phyloP scores from a whole-genome alignment of 1,140 invertebrate genomes.

The Meteorus sp. region DNA sequence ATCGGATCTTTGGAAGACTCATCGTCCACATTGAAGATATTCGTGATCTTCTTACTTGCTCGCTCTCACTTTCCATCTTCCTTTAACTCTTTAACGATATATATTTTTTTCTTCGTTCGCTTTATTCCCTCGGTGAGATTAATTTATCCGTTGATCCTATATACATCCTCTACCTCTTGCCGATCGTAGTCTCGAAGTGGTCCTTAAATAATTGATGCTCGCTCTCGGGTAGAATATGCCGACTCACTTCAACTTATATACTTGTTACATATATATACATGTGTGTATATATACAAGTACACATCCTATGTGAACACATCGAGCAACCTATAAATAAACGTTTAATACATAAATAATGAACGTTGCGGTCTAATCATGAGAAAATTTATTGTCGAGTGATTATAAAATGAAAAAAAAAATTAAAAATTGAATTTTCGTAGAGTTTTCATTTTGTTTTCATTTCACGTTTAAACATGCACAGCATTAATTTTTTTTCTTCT shows the following conservation, averaged over 20 bases:
- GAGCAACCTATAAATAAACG: slow-evolving; percentile 25
- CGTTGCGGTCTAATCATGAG: slow-evolving; percentile 16
- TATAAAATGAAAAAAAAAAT: no score
- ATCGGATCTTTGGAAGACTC: no score
- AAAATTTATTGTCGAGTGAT: background rate
- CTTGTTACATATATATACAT: slow-evolving; percentile 15
- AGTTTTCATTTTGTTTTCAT: background rate
- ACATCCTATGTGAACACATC: no score
- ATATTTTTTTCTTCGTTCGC: background rate
- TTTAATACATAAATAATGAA: slow-evolving; percentile 31
- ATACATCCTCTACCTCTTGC: slow-evolving; percentile 4
- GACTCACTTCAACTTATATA: slow-evolving; percentile 25
- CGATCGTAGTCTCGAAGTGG: slow-evolving; percentile 17
- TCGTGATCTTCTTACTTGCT: background rate
- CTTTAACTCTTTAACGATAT: background rate
- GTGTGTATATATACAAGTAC: background rate
- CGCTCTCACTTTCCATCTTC: slow-evolving; percentile 6
- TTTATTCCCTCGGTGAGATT: slow-evolving; percentile 21
- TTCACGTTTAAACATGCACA: background rate
- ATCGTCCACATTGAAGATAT: background rate
- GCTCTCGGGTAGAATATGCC: slow-evolving; percentile 28
- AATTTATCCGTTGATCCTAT: slow-evolving; percentile 25
- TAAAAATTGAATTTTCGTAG: background rate
- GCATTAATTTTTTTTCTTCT: background rate
- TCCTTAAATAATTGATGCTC: slow-evolving; percentile 32